Evolutionary conservation across 2,797 vertebrate genomes (phyloP).

Genomic region (Eulemur coronatus): DNA sequence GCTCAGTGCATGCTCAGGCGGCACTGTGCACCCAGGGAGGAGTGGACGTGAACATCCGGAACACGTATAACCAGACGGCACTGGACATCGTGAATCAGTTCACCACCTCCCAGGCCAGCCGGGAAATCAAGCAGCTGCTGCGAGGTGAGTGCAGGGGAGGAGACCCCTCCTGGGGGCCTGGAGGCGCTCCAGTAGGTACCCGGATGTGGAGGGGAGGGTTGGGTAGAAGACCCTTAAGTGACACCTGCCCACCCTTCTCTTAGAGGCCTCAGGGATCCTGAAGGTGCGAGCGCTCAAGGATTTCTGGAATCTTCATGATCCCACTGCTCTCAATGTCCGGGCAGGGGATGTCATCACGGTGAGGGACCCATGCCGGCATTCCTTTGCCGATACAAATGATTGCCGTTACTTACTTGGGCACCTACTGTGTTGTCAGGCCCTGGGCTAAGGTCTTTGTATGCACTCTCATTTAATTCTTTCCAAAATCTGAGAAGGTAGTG

Average conservation of each 20-base stretch:
- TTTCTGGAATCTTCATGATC: slow-evolving; percentile 97
- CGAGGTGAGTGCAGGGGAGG: slow-evolving; percentile 86
- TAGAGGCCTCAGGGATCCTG: slow-evolving; percentile 95
- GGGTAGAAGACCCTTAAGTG: not conserved
- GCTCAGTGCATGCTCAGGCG: fast-evolving
- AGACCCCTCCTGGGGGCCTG: not conserved
- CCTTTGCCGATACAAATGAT: not conserved
- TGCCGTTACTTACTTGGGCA: not conserved
- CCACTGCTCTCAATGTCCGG: slow-evolving; percentile 95
- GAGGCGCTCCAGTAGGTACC: too few species aligned
- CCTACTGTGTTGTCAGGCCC: not conserved
- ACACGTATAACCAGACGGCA: slow-evolving; percentile 97
- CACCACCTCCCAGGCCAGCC: slow-evolving; percentile 96
- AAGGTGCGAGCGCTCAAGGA: slow-evolving; percentile 98
- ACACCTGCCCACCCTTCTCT: slow-evolving; percentile 61
- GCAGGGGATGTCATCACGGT: slow-evolving; percentile 97
- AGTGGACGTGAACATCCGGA: slow-evolving; percentile 92
- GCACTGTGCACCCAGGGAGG: slow-evolving; percentile 80
- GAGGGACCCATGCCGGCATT: slow-evolving; percentile 44
- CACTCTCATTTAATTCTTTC: not conserved
- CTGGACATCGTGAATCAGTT: slow-evolving; percentile 99
- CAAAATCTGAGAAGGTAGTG: not conserved
- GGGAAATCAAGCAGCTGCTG: slow-evolving; percentile 96
- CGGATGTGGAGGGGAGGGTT: not conserved
- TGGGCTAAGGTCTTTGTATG: not conserved